These are phyloP conservation scores for Teleiodes luculella DNA, from an alignment of 2,888 invertebrate species.

Conservation along the genomic window DNA sequence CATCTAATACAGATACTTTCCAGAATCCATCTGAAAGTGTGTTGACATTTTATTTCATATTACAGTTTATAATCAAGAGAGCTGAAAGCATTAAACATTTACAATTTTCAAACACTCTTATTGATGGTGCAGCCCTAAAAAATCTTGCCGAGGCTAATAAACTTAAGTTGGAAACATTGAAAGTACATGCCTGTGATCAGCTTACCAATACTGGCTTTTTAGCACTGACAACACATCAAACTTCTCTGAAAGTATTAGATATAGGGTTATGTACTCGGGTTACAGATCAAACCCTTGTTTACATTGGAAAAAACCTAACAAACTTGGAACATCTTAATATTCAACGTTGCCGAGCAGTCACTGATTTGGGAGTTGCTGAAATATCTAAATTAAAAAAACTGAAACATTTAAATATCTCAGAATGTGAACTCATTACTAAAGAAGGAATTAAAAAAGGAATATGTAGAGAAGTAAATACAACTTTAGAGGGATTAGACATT, in stretches of 20 bases:
- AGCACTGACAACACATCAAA: slow-evolving; percentile 76
- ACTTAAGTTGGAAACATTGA: slow-evolving; percentile 71
- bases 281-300: slow-evolving; percentile 80
- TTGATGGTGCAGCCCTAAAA: slow-evolving; percentile 81
- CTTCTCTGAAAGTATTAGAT: slow-evolving; percentile 77
- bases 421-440: slow-evolving; percentile 81
- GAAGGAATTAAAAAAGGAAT: slow-evolving; percentile 81
- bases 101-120: slow-evolving; percentile 82
- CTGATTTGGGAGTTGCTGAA: slow-evolving; percentile 78
- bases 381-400: slow-evolving; percentile 76
- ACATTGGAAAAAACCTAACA: slow-evolving; percentile 78
- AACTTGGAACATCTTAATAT: slow-evolving; percentile 80
- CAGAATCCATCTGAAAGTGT: slow-evolving; percentile 81
- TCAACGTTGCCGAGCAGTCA: slow-evolving; percentile 81
- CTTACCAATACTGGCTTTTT: slow-evolving; percentile 79
- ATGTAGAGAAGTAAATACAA: slow-evolving; percentile 67
- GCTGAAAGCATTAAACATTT: slow-evolving; percentile 77
- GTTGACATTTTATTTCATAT: slow-evolving; percentile 83
- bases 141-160: slow-evolving; percentile 72
- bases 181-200: slow-evolving; percentile 80
- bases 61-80: slow-evolving; percentile 76
- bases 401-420: slow-evolving; percentile 81
- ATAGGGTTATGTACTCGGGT: slow-evolving; percentile 82
- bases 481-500: slow-evolving; percentile 74
- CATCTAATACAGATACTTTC: slow-evolving; percentile 57